phyloP scores from a whole-genome alignment of 2,113 vertebrate species.

The Hyaena hyaena region DNA sequence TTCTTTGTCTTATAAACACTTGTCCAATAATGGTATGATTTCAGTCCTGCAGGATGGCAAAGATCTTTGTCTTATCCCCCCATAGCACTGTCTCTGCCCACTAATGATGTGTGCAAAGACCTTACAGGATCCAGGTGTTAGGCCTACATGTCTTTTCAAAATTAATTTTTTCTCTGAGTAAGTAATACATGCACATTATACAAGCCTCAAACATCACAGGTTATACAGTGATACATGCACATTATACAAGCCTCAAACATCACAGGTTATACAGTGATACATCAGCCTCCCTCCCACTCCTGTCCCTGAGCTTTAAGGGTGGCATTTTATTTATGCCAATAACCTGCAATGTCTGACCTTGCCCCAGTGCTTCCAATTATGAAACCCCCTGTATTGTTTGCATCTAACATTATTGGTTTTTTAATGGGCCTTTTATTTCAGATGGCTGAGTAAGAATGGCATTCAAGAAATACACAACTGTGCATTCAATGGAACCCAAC shows the following conservation, averaged over 20 bases:
- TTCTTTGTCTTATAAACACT: conserved; percentile 55
- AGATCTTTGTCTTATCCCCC: background rate
- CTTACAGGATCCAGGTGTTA: background rate
- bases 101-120: background rate
- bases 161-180: conserved; percentile 40
- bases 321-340: conserved; percentile 55
- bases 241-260: conserved; percentile 39
- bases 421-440: conserved; percentile 84
- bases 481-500: conserved; percentile 95
- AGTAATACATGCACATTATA: conserved; percentile 5
- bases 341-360: conserved; percentile 57
- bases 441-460: conserved; percentile 95
- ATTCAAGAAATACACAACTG: conserved; percentile 93
- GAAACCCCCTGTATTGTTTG: conserved; percentile 52
- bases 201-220: conserved; percentile 32
- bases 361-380: conserved; percentile 70
- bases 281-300: background rate
- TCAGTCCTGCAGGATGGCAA: background rate
- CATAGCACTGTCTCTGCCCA: background rate
- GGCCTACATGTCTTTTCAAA: conserved; percentile 20
- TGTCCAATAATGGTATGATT: background rate
- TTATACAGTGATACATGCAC: conserved; percentile 1
- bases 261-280: background rate
- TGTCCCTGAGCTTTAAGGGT: background rate
- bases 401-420: conserved; percentile 73